Evolutionary conservation across 2,888 invertebrate species (phyloP), one percentile per base, ranked within the genome.

Genomic region (Acleris cristana): DNA sequence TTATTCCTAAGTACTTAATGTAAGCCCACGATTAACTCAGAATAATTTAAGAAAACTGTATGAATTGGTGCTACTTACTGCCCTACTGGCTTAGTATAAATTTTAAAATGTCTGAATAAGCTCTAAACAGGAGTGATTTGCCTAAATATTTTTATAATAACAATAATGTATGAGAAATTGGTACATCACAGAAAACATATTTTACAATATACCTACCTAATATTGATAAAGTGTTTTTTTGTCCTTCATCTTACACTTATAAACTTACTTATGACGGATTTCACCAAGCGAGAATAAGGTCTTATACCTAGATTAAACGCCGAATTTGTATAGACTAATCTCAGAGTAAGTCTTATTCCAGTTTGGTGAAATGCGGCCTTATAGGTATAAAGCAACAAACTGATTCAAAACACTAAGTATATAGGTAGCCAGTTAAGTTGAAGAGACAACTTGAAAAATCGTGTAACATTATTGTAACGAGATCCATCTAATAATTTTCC

Each of bases 31-130:
- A 30, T 45, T 34, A 18, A 52, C 53, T 66, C n/a, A 12, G 30
- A 61, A 23, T 65, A 56, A 44, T 19, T 7, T 66, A 66, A 62
- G 61, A 44, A 66, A 71, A 72, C 78, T 74, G 73, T 78, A 76
- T 67, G 65, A 72, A 74, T 77, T 80, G 84, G 84, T 83, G 83
- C 83, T 34, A 34, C 34, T 34, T 83, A 83, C 69, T 75, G 70
- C 73, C 40, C 60, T 62, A 44, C 21, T 61, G 45, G 21, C 56
- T 52, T 56, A 57, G 61, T 56, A 56, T 30, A 56, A 30, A 56
- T 55, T 30, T 65, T 53, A 1, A 16, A 58, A 49, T 65, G 19
- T 65, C 44, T n/a, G 44, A 21, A 48, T 48, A 16, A 7, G 18
- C n/a, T 48, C 18, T 16, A n/a, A 6, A 48, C 16, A 48, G 8